Evolutionary conservation across 1,140 invertebrate species (phyloP).

Genomic region (Philotrypesis tridentata): DNA sequence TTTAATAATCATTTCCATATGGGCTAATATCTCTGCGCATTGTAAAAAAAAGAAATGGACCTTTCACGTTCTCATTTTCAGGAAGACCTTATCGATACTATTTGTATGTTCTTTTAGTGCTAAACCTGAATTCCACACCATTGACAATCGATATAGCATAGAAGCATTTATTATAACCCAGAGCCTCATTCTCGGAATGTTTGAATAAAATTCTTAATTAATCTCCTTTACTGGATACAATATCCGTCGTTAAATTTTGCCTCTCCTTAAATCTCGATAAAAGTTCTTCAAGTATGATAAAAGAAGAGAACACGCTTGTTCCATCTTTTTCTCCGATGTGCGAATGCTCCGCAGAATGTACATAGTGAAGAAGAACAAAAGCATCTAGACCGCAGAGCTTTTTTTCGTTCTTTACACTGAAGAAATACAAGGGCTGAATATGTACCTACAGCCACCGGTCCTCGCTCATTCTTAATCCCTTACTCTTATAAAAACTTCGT

Average conservation of each 20-base stretch:
- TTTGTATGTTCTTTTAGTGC: conserved; percentile 61
- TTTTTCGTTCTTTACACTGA: conserved; percentile 15
- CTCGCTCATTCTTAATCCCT: conserved; percentile 20
- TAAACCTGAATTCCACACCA: conserved; percentile 69
- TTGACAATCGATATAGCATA: conserved; percentile 58
- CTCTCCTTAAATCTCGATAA: conserved; percentile 42
- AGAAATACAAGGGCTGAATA: conserved; percentile 24
- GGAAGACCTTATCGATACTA: conserved; percentile 71
- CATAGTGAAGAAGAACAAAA: conserved; percentile 62
- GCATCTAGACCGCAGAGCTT: conserved; percentile 60
- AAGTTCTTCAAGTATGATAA: conserved; percentile 51
- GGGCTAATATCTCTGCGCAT: conserved; percentile 28
- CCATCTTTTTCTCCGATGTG: conserved; percentile 56
- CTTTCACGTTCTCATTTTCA: conserved; percentile 49
- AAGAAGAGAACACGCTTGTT: conserved; percentile 11
- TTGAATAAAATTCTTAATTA: conserved; percentile 60
- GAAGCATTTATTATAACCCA: conserved; percentile 61
- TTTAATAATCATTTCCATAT: conserved; percentile 26
- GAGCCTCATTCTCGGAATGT: conserved; percentile 65
- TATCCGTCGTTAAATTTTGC: conserved; percentile 7
- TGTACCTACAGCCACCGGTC: conserved; percentile 26
- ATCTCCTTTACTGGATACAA: conserved; percentile 43
- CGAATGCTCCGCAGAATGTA: conserved; percentile 61
- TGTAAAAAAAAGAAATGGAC: conserved; percentile 41
- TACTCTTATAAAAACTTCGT: conserved; percentile 46